Base-by-base conservation (phyloP, 2,888 invertebrate genomes). In the Cotesia congregata region DNA sequence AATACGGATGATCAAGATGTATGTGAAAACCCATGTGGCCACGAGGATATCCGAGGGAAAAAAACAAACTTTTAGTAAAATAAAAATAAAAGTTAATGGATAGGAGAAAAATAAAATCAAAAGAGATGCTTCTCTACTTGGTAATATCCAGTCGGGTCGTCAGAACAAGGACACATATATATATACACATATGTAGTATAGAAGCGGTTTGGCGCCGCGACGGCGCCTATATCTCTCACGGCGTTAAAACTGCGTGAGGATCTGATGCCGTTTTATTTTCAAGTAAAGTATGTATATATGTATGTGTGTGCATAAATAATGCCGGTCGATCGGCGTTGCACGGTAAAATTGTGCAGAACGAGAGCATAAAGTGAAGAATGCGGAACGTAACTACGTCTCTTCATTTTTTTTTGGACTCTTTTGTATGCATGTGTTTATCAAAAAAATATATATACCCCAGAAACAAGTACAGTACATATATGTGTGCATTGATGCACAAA, bases 301-400 rank as follows among this genome's bases (percentile, higher is more conserved):
- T 30, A 30, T 30, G 7, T 67, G 74, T 65, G 4, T 60, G 17
- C 75, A 61, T 61, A 39, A 38, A 69, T 67, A 40, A 61, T 68
- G 12, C 69, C 64, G 68, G 68, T 75, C 75, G 69, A 68, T 75
- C 75, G 64, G 75, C 69, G 65, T 20, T 73, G 73, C 73, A 67
- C 67, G 74, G 70, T 38, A 71, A 75, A 75, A 75, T 75, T 75
- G 70, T 70, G 65, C 75, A 64, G 70, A 75, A 75, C 75, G 67
- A 62, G 77, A 69, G 69, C 76, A 78, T 79, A 78, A 78, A 74
- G 62, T 59, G 72, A 75, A 75, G 76, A 79, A 79, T 78, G 76
- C 76, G 74, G 76, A 78, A 79, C 75, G 76, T 70, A 62, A 62
- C 76, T 74, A 73, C 69, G 70, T 75, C 72, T 65, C 74, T 50